Evolutionary conservation across 2,888 invertebrate species (phyloP).

Genomic region (Neoitamus cyanurus): DNA sequence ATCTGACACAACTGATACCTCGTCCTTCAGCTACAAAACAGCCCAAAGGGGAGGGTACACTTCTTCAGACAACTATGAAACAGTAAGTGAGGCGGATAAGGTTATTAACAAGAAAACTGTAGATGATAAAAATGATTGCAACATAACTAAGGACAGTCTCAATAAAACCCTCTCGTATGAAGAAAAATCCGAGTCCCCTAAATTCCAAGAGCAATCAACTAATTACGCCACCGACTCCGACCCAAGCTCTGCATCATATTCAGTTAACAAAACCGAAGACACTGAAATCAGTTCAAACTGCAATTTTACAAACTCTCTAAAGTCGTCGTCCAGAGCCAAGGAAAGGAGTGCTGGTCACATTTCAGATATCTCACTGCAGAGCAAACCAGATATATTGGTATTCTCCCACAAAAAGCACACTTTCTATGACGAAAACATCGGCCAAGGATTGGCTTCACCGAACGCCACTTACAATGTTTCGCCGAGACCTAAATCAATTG

Average conservation of each 20-base stretch:
- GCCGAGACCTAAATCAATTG: not conserved
- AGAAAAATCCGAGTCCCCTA: not conserved
- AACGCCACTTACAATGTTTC: not conserved
- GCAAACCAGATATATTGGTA: not conserved
- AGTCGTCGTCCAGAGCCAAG: not conserved
- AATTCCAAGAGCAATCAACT: not conserved
- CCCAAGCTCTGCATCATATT: not conserved
- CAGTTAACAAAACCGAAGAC: not conserved
- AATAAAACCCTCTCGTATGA: not conserved
- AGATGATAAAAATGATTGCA: not conserved
- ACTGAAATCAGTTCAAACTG: not conserved
- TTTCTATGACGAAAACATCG: constrained; percentile 19
- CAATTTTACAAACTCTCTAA: not conserved
- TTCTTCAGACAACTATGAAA: constrained; percentile 60
- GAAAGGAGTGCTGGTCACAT: not conserved
- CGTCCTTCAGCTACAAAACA: constrained; percentile 42
- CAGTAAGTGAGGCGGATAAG: constrained; percentile 58
- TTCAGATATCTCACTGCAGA: not conserved
- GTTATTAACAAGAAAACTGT: constrained; percentile 50
- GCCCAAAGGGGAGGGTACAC: constrained; percentile 49
- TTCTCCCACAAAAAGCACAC: not conserved
- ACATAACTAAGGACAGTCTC: constrained; percentile 48
- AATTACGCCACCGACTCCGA: constrained; percentile 2
- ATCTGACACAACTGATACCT: not conserved
- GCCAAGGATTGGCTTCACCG: not conserved